These are phyloP conservation scores for Phymastichus coffea DNA, from an alignment of 1,140 invertebrate genomes.

Conservation along the genomic window DNA sequence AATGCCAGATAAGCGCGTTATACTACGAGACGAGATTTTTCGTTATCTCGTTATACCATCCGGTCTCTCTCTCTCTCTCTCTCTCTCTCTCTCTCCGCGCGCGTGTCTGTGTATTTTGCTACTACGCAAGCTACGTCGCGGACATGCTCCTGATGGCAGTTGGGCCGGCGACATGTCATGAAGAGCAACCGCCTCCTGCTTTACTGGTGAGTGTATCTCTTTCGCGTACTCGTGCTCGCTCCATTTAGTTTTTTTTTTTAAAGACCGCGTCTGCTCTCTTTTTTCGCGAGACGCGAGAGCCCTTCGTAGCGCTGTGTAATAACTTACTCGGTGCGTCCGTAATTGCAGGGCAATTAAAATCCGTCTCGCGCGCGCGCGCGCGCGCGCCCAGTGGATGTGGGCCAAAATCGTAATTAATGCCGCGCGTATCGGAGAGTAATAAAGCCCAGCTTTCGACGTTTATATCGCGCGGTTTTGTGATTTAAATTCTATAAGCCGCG, in stretches of 20 bases:
- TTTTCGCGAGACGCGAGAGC: not conserved
- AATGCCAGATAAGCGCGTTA: no score
- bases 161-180: no score
- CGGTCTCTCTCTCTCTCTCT: no score
- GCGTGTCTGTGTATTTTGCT: not conserved
- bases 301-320: not conserved
- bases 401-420: no score
- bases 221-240: no score
- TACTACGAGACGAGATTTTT: conserved; percentile 9
- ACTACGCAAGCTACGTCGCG: not conserved
- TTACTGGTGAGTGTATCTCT: conserved; percentile 4
- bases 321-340: not conserved
- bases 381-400: conserved; percentile 10
- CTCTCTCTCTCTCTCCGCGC: not conserved
- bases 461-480: no score
- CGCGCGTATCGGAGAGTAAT: no score
- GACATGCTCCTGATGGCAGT: no score
- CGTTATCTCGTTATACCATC: conserved; percentile 6
- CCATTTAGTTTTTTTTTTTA: not conserved
- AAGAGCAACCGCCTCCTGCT: not conserved
- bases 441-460: no score
- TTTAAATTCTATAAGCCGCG: no score
- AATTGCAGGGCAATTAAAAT: not conserved
- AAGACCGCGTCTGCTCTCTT: not conserved
- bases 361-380: not conserved